A percentile compares a stretch with the other conserved stretches of the same genome.
phyloP scores from a whole-genome alignment of 1,140 invertebrate species.

The Stegodyphus mimosarum region DNA sequence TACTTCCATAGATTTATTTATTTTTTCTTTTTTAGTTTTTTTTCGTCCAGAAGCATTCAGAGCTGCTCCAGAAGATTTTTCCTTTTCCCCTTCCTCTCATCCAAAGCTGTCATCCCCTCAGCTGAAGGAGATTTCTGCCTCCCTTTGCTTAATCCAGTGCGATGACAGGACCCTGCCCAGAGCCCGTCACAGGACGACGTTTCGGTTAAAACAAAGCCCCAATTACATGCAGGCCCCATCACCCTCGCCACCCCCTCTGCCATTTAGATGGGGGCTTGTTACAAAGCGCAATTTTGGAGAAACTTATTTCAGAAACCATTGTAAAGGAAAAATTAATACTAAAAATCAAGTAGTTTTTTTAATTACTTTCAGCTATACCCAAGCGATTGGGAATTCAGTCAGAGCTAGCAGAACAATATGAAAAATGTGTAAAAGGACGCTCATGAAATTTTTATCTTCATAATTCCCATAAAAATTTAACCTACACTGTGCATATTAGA shows the following conservation, averaged over 20 bases:
- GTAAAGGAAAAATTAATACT: background rate
- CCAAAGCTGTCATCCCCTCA: slow-evolving; percentile 24
- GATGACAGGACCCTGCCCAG: slow-evolving; percentile 48
- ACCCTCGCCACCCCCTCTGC: background rate
- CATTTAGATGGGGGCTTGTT: background rate
- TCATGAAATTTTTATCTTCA: no score
- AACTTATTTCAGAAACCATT: background rate
- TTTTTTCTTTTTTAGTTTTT: no score
- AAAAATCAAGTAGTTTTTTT: no score
- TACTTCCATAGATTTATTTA: no score
- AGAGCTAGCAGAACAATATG: no score
- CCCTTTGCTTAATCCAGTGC: slow-evolving; percentile 53
- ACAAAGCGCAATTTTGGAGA: slow-evolving; percentile 3
- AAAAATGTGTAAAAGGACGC: no score
- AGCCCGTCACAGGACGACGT: slow-evolving; percentile 51
- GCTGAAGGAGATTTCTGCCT: slow-evolving; percentile 40
- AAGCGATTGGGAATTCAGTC: no score
- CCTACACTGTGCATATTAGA: no score
- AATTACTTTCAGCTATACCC: no score
- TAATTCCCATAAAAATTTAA: no score
- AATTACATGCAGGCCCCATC: slow-evolving; percentile 53
- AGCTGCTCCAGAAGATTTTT: background rate
- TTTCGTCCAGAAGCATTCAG: background rate
- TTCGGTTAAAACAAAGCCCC: slow-evolving; percentile 61
- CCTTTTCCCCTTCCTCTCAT: background rate